Base-by-base conservation (phyloP, 2,113 vertebrate genomes). In the Eurystomus gularis region DNA sequence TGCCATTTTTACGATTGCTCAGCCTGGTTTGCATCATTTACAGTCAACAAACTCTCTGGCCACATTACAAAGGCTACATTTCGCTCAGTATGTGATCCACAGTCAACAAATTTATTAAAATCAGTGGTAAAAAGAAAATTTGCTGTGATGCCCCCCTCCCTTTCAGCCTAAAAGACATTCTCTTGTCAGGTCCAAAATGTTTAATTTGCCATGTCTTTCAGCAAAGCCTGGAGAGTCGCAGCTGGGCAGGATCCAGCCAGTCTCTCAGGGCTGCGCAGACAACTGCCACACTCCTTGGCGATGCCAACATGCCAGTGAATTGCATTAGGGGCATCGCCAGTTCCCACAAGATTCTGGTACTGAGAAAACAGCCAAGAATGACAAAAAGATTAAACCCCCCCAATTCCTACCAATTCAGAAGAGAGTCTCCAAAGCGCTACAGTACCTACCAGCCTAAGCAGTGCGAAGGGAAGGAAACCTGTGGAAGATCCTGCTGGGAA, bases 61-160 rank as follows among this genome's bases (percentile, higher is more conserved):
- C 52, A 69, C 3, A 1, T 60, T 75, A 71, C 55, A 88, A 83
- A 92, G 62, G 31, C 39, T 83, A 66, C 23, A 37, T 51, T 68
- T 88, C 60, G 76, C 83, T 95, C 70, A 70, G 23, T 29, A 14
- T 44, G 21, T 28, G 40, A 91, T 26, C 21, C 57, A 82, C 28
- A 79, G 77, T 76, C 61, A 94, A 90, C 11, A 75, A 49, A 92
- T 87, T 69, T 61, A 61, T 90, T 91, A 84, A 89, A 91, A 89
- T 72, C 21, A 82, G 65, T 3, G 7, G 48, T 19, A 93, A 7
- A 77, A 86, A 58, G 26, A 89, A 82, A 79, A 85, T 76, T 69
- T 83, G 81, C 55, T 55, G 58, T 49, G 40, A 73, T 23, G 46
- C 3, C 2, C 7, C 7, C 39, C 10, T 48, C 20, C 33, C 19